Percentiles rank a stretch among this genome's conserved stretches.
Conservation (phyloP, 2,797 vertebrate genomes). For the Cossypha polioptera region DNA sequence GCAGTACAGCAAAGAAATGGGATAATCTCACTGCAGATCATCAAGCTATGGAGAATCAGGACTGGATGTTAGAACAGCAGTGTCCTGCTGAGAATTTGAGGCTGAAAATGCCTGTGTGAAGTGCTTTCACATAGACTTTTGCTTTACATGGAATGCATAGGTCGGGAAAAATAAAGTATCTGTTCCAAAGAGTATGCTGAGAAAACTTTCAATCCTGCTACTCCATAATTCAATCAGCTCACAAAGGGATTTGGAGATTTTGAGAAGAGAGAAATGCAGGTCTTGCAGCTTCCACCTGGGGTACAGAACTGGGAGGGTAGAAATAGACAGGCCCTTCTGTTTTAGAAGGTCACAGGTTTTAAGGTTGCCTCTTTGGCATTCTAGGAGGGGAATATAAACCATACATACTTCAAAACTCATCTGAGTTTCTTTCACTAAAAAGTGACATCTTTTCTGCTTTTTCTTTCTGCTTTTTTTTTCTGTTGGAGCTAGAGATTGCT, state of each 20-base stretch:
- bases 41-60: neutral
- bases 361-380: neutral
- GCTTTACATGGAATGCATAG: neutral
- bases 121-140: neutral
- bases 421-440: neutral
- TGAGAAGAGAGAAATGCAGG: neutral
- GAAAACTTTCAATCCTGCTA: neutral
- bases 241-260: neutral
- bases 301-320: rapidly evolving
- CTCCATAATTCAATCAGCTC: neutral
- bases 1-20: neutral
- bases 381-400: neutral
- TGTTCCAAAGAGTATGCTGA: neutral
- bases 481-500: neutral
- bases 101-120: neutral
- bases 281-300: neutral
- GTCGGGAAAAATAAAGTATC: neutral
- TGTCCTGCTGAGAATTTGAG: neutral
- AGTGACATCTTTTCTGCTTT: neutral
- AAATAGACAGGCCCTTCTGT: neutral
- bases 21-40: neutral
- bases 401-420: neutral
- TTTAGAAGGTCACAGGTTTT: neutral
- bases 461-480: neutral
- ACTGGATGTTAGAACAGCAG: neutral